These are phyloP conservation scores for Bufo gargarizans DNA, from an alignment of 2,113 vertebrate species.

Conservation along the genomic window DNA sequence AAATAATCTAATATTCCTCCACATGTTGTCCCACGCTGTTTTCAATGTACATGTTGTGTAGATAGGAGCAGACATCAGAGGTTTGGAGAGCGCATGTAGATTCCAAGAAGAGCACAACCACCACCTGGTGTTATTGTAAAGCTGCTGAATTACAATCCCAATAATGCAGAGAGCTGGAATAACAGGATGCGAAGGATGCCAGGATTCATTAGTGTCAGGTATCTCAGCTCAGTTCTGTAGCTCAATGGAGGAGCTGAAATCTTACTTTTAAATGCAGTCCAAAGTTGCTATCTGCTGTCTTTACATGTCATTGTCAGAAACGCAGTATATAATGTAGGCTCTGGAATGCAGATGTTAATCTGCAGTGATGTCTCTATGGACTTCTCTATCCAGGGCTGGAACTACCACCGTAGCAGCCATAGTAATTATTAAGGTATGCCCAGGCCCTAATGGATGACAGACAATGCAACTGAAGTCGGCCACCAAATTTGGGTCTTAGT, in stretches of 20 bases:
- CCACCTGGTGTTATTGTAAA: constrained; percentile 46
- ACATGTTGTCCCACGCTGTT: not conserved
- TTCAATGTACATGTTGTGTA: not conserved
- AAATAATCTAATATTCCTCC: constrained; percentile 3
- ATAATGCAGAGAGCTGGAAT: constrained; percentile 17
- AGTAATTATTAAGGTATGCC: too few relatives aligned
- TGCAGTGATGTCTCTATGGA: not conserved
- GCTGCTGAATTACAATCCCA: not conserved
- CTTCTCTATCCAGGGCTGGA: not conserved
- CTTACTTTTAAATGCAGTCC: not conserved
- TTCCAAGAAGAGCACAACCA: constrained; percentile 23
- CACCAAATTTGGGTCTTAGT: too few relatives aligned
- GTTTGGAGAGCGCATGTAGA: not conserved
- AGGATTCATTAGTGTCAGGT: not conserved
- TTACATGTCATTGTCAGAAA: not conserved
- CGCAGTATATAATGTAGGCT: not conserved
- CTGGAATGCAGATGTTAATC: not conserved
- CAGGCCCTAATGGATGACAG: too few relatives aligned
- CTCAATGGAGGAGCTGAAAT: not conserved
- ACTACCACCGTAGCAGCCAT: too few relatives aligned
- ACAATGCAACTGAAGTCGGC: too few relatives aligned
- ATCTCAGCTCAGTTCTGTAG: not conserved
- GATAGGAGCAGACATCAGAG: not conserved
- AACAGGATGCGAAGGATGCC: constrained; percentile 7
- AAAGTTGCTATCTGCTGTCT: not conserved